Conservation (phyloP, 2,888 invertebrate genomes). For the Esperia sulphurella region DNA sequence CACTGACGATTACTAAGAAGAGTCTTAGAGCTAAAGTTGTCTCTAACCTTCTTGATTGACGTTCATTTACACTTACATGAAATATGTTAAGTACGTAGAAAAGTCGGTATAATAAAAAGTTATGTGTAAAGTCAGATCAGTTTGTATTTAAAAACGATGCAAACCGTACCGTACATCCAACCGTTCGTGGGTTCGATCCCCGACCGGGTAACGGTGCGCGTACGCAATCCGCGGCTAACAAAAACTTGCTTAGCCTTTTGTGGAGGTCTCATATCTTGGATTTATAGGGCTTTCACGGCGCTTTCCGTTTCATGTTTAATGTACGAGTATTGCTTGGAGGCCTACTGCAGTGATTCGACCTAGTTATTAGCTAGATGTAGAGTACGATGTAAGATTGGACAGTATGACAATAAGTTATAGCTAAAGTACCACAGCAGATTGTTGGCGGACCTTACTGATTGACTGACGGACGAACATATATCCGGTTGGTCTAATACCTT, state of each 20-base stretch:
- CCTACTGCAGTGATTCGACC: constrained; percentile 3
- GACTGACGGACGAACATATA: too few species aligned
- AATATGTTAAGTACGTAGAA: too few species aligned
- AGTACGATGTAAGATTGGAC: background rate
- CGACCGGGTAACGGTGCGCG: constrained; percentile 23
- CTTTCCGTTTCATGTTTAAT: constrained; percentile 29
- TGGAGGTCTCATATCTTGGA: constrained; percentile 23
- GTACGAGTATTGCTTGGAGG: constrained; percentile 1
- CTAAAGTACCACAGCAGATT: too few species aligned
- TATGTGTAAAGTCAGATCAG: too few species aligned
- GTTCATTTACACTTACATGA: too few species aligned
- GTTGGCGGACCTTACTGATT: too few species aligned
- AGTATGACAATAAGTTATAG: too few species aligned
- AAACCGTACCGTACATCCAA: constrained; percentile 11
- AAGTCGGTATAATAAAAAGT: too few species aligned
- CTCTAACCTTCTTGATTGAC: too few species aligned
- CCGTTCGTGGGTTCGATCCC: constrained; percentile 7
- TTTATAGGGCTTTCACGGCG: constrained; percentile 24
- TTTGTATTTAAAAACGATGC: constrained; percentile 14
- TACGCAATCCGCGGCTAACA: constrained; percentile 11
- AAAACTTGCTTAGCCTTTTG: constrained; percentile 36
- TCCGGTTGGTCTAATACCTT: too few species aligned
- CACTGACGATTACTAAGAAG: too few species aligned
- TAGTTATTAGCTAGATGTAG: background rate
- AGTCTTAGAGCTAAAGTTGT: too few species aligned